Percentiles rank a stretch among this genome's conserved stretches.
These are phyloP conservation scores for Acronicta psi DNA, from an alignment of 2,888 invertebrate species.

Conservation along the genomic window DNA sequence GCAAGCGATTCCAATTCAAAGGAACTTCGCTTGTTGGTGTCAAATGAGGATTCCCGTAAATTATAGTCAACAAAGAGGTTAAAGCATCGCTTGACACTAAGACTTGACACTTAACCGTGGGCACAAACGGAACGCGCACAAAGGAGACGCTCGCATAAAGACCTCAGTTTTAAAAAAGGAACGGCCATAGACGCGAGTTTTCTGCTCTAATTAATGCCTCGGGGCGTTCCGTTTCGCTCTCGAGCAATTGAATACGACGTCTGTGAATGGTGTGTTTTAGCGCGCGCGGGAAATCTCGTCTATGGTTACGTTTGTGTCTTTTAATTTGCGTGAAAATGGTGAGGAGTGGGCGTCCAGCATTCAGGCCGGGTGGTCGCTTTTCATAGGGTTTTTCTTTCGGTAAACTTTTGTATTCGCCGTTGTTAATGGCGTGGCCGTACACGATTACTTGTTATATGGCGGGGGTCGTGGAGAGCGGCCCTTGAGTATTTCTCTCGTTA, in stretches of 20 bases:
- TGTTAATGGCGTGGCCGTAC: constrained; percentile 65
- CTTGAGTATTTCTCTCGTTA: constrained; percentile 80
- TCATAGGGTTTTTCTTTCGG: constrained; percentile 68
- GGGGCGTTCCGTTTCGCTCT: constrained; percentile 85
- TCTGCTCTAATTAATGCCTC: constrained; percentile 89
- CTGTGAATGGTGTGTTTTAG: constrained; percentile 85
- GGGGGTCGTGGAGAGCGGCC: constrained; percentile 62
- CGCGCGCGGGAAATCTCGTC: constrained; percentile 79
- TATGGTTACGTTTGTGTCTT: constrained; percentile 84
- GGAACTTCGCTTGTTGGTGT: constrained; percentile 17
- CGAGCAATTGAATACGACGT: constrained; percentile 82
- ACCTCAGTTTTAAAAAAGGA: constrained; percentile 85
- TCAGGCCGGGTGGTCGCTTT: constrained; percentile 72
- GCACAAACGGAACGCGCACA: constrained; percentile 76
- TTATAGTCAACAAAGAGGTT: constrained; percentile 67
- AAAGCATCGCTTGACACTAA: constrained; percentile 76
- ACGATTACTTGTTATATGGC: constrained; percentile 79
- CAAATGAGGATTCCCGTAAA: constrained; percentile 53
- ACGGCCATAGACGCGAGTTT: constrained; percentile 82
- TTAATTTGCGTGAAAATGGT: constrained; percentile 88
- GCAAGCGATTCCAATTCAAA: constrained; percentile 8
- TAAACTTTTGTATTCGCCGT: constrained; percentile 70
- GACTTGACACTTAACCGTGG: constrained; percentile 77
- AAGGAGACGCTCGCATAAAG: constrained; percentile 82
- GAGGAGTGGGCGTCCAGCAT: constrained; percentile 78